Percentiles rank a stretch among this genome's conserved stretches.
Evolutionary conservation across 2,797 vertebrate species (phyloP).

Genomic region (Gymnopithys bicolor): DNA sequence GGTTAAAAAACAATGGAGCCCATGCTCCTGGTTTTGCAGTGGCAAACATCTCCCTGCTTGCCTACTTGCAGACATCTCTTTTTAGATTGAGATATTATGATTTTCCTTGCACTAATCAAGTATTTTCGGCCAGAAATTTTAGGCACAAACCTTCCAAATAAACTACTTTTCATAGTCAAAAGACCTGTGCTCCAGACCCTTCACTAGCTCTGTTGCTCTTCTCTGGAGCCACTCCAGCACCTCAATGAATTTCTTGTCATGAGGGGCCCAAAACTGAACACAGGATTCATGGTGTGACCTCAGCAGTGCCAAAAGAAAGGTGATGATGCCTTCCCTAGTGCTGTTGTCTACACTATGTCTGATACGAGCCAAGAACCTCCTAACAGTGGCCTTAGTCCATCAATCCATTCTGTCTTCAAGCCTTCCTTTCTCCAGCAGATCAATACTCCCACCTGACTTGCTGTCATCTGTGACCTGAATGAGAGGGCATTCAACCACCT

Average conservation of each 20-base stretch:
- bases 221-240: background rate
- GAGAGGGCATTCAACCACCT: background rate
- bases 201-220: background rate
- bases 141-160: background rate
- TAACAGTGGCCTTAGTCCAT: background rate
- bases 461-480: background rate
- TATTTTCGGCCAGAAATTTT: background rate
- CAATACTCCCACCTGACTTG: background rate
- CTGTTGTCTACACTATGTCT: background rate
- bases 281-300: background rate
- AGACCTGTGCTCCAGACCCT: background rate
- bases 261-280: too few species aligned
- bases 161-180: background rate
- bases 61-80: rapidly evolving
- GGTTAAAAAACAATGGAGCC: background rate
- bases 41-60: background rate
- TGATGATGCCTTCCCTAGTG: background rate
- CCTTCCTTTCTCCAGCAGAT: too few species aligned
- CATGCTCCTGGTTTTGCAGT: background rate
- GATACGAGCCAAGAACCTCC: background rate
- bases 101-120: background rate
- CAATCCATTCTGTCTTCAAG: background rate
- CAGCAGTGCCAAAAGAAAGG: rapidly evolving
- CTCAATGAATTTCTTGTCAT: background rate
- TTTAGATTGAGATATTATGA: background rate